phyloP scores from a whole-genome alignment of 2,888 invertebrate species.

The Villa cingulata region DNA sequence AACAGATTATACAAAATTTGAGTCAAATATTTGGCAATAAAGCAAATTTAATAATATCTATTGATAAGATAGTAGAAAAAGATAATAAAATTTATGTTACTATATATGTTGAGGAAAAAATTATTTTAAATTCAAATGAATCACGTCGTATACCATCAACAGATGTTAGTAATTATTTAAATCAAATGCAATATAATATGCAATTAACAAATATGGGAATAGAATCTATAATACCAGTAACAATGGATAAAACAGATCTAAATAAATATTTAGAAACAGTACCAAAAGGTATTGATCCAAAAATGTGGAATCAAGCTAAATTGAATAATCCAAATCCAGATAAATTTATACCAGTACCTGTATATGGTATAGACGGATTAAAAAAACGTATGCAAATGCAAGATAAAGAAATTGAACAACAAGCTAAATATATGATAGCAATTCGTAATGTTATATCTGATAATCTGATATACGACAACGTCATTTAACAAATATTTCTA shows the following conservation, averaged over 20 bases:
- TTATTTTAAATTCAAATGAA: constrained; percentile 44
- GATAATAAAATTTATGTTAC: constrained; percentile 67
- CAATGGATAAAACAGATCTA: constrained; percentile 63
- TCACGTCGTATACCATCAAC: constrained; percentile 56
- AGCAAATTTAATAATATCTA: constrained; percentile 63
- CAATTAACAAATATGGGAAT: constrained; percentile 63
- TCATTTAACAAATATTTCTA: constrained; percentile 66
- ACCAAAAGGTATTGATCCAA: constrained; percentile 82
- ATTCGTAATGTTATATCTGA: constrained; percentile 62
- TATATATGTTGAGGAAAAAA: constrained; percentile 59
- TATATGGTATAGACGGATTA: constrained; percentile 75
- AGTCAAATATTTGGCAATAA: constrained; percentile 66
- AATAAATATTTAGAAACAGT: constrained; percentile 82
- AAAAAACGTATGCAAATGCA: constrained; percentile 74
- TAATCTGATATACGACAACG: constrained; percentile 68
- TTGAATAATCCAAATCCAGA: constrained; percentile 87
- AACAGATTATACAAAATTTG: constrained; percentile 51
- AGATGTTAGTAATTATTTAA: constrained; percentile 55
- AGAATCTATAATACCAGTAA: constrained; percentile 53
- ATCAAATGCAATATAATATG: constrained; percentile 54
- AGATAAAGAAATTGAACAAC: constrained; percentile 68
- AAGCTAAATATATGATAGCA: constrained; percentile 65
- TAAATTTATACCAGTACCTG: constrained; percentile 82
- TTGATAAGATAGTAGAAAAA: constrained; percentile 66
- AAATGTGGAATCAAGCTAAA: constrained; percentile 93